Percentiles rank a stretch among this genome's conserved stretches.
Evolutionary conservation across 2,888 invertebrate genomes (phyloP).

Genomic region (Mantis religiosa): DNA sequence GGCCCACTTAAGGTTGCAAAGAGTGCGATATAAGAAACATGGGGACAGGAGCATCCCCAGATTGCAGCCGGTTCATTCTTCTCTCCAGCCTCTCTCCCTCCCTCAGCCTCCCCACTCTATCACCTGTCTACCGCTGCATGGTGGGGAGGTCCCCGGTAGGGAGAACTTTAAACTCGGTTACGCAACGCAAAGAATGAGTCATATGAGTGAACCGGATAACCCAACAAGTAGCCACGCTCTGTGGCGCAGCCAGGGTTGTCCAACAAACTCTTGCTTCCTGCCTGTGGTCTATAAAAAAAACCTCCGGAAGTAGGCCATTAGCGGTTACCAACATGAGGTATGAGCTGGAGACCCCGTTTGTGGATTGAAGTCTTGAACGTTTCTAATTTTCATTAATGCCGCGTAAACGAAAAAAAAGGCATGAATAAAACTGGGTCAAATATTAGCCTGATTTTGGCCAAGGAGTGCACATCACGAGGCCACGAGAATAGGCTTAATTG

Average conservation of each 20-base stretch:
- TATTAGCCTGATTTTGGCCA: too few relatives aligned
- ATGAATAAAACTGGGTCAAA: too few relatives aligned
- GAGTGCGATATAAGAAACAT: not conserved
- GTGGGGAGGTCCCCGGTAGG: too few relatives aligned
- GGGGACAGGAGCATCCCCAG: not conserved
- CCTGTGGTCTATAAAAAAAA: not conserved
- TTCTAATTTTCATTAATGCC: too few relatives aligned
- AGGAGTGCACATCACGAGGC: too few relatives aligned
- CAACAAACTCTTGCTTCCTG: not conserved
- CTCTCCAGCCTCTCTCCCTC: not conserved
- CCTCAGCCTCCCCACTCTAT: not conserved
- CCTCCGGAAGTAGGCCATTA: not conserved
- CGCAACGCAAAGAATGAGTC: constrained; percentile 3
- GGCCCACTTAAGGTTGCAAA: not conserved
- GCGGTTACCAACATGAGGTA: not conserved
- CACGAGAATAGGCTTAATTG: too few relatives aligned
- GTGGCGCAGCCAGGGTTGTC: not conserved
- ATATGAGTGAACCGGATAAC: not conserved
- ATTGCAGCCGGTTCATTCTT: not conserved
- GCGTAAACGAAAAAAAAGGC: too few relatives aligned
- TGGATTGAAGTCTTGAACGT: too few relatives aligned
- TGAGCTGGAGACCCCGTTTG: not conserved
- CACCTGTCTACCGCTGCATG: not conserved
- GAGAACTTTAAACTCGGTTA: not conserved
- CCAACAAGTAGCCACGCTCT: constrained; percentile 1